phyloP scores from a whole-genome alignment of 2,888 invertebrate genomes.

The Andrena chrysosceles region DNA sequence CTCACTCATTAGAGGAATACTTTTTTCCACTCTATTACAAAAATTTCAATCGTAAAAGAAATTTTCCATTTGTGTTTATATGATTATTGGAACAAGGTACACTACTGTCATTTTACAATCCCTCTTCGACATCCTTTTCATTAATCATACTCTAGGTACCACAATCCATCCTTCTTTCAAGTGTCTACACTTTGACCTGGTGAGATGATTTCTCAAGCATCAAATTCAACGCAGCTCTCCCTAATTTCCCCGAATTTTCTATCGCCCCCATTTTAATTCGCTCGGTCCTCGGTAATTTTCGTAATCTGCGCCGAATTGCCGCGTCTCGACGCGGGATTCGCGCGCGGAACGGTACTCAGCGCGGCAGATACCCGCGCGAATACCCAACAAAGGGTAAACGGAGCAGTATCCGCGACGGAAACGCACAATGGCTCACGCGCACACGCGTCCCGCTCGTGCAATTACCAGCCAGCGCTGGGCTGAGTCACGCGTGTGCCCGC shows the following conservation, averaged over 20 bases:
- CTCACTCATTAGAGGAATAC: too few species aligned
- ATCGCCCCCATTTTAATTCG: too few species aligned
- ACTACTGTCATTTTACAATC: too few species aligned
- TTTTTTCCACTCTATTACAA: too few species aligned
- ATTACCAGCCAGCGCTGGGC: constrained; percentile 61
- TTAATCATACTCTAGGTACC: too few species aligned
- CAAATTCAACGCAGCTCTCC: neutral
- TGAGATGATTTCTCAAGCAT: too few species aligned
- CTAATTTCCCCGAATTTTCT: neutral
- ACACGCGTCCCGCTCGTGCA: constrained; percentile 65
- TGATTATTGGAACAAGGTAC: too few species aligned
- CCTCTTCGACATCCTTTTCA: too few species aligned
- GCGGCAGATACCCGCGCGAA: constrained; percentile 50
- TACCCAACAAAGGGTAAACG: constrained; percentile 72
- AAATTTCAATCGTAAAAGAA: too few species aligned
- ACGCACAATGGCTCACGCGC: constrained; percentile 71
- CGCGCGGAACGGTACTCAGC: constrained; percentile 40
- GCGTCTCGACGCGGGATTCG: constrained; percentile 12
- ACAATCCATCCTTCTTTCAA: too few species aligned
- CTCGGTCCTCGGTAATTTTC: neutral
- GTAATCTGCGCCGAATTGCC: constrained; percentile 16
- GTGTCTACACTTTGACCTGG: too few species aligned
- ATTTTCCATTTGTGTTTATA: too few species aligned
- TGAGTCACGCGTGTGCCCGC: constrained; percentile 64
- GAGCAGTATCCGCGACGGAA: constrained; percentile 75